A percentile compares a stretch with the other conserved stretches of the same genome.
Conservation (phyloP, 2,797 vertebrate genomes). For the Microctenopoma lineatum region DNA sequence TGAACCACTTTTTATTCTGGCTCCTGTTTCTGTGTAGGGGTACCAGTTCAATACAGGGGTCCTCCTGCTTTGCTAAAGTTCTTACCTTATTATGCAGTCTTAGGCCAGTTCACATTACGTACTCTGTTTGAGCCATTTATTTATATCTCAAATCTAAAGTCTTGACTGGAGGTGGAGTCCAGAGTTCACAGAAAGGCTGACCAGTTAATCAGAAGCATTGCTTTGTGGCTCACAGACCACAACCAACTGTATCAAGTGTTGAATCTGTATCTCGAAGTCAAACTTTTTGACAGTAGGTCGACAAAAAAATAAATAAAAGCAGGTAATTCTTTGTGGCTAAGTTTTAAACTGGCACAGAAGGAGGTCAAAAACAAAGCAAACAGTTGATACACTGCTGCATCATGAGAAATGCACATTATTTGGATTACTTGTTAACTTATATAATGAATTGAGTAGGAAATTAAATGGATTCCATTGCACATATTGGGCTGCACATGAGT, state of each 20-base stretch:
- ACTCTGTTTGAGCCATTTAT: slow-evolving; percentile 28
- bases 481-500: background rate
- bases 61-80: slow-evolving; percentile 29
- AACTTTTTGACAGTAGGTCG: slow-evolving; percentile 12
- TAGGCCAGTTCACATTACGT: slow-evolving; percentile 10
- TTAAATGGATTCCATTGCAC: background rate
- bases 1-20: slow-evolving; percentile 38
- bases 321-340: slow-evolving; percentile 1
- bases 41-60: slow-evolving; percentile 19
- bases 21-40: slow-evolving; percentile 35
- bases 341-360: background rate
- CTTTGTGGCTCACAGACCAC: background rate
- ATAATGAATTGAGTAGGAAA: background rate
- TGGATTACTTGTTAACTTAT: background rate
- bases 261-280: slow-evolving; percentile 17
- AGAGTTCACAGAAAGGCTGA: slow-evolving; percentile 28
- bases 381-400: background rate
- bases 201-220: slow-evolving; percentile 20
- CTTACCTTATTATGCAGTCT: slow-evolving; percentile 37
- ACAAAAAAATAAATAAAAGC: slow-evolving; percentile 1
- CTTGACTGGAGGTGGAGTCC: slow-evolving; percentile 20
- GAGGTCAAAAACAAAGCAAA: slow-evolving; percentile 12
- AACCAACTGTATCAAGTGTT: background rate
- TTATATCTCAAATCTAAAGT: slow-evolving; percentile 20
- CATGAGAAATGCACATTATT: background rate